Evolutionary conservation across 2,797 vertebrate species (phyloP).

Genomic region (Halcyon smyrnensis): DNA sequence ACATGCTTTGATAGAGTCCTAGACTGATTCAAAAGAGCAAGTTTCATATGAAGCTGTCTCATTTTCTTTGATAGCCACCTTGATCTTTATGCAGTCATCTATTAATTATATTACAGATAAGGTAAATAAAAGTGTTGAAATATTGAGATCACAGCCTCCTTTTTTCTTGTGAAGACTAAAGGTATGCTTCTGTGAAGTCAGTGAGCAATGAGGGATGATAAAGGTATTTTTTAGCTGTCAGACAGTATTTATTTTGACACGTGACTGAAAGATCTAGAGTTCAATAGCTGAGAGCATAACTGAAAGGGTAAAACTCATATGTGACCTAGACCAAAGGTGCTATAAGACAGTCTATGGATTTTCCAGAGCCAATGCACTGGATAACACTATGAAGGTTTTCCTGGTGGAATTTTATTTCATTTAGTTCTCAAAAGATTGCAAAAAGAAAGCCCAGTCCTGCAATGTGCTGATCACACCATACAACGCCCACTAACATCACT

Average conservation of each 20-base stretch:
- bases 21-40: constrained; percentile 79
- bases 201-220: constrained; percentile 52
- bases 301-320: constrained; percentile 23
- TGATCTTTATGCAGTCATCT: constrained; percentile 80
- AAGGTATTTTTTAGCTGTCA: constrained; percentile 64
- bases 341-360: background rate
- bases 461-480: background rate
- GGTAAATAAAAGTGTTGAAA: constrained; percentile 81
- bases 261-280: constrained; percentile 70
- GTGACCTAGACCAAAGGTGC: background rate
- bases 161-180: constrained; percentile 79
- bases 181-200: constrained; percentile 75
- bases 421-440: background rate
- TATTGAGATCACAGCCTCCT: constrained; percentile 79
- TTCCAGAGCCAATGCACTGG: background rate
- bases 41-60: constrained; percentile 75
- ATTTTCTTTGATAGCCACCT: constrained; percentile 81
- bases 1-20: constrained; percentile 81
- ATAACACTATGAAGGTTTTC: background rate
- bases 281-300: constrained; percentile 28
- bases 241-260: constrained; percentile 69
- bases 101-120: constrained; percentile 85
- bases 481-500: background rate
- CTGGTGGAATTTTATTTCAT: background rate
- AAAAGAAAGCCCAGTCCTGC: background rate